Percentiles rank a stretch among this genome's conserved stretches.
Evolutionary conservation across 2,797 vertebrate species (phyloP).

Genomic region (Gila robusta): DNA sequence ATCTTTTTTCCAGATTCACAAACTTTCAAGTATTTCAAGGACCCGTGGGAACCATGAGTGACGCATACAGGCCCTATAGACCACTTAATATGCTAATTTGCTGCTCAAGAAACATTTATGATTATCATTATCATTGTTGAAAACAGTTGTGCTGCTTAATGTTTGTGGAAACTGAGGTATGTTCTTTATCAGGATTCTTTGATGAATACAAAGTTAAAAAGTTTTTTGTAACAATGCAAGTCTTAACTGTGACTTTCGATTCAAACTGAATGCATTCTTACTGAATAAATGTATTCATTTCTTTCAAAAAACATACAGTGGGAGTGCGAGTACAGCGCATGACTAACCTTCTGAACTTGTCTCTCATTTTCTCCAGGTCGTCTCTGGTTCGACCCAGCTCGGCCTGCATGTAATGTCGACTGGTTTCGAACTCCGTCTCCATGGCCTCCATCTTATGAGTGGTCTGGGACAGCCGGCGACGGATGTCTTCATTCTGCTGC

Average conservation of each 20-base stretch:
- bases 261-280: background rate
- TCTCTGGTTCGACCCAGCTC: constrained; percentile 92
- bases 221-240: background rate
- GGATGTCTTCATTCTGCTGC: constrained; percentile 96
- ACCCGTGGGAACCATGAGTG: too few relatives aligned
- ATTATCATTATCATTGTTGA: background rate
- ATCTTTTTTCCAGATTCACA: too few relatives aligned
- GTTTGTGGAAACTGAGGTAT: background rate
- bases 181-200: background rate
- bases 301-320: background rate
- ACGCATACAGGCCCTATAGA: too few relatives aligned
- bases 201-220: too few relatives aligned
- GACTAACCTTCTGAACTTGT: constrained; percentile 94
- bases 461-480: constrained; percentile 86
- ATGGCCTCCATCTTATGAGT: constrained; percentile 93
- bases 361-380: constrained; percentile 96
- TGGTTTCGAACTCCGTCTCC: constrained; percentile 92
- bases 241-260: background rate
- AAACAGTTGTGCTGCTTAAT: background rate
- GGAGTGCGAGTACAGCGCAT: background rate
- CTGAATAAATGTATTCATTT: background rate
- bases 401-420: constrained; percentile 91
- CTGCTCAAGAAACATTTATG: background rate
- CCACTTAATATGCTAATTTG: background rate
- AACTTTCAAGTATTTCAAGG: too few relatives aligned